Percentiles rank a stretch among this genome's conserved stretches.
These are phyloP conservation scores for Latrodectus elegans DNA, from an alignment of 2,888 invertebrate genomes.

Conservation along the genomic window DNA sequence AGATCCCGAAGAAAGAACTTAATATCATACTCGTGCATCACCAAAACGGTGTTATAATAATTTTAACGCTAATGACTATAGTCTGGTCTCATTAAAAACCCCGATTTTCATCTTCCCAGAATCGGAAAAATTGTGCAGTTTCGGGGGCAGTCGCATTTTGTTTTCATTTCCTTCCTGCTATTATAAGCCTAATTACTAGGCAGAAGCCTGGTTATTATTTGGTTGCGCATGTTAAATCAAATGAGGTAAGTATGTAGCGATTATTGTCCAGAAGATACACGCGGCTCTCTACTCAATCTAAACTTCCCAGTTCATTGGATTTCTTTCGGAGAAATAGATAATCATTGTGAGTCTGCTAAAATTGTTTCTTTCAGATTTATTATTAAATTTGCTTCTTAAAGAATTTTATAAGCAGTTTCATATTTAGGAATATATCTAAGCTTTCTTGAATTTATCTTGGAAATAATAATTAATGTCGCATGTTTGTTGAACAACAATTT, in stretches of 20 bases:
- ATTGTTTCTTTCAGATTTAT: too few relatives aligned
- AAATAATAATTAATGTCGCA: too few relatives aligned
- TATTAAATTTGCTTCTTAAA: too few relatives aligned
- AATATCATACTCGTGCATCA: slow-evolving; percentile 26
- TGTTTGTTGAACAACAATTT: too few relatives aligned
- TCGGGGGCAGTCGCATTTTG: slow-evolving; percentile 8
- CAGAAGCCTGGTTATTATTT: slow-evolving; percentile 21
- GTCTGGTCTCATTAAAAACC: slow-evolving; percentile 32
- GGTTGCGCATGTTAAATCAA: slow-evolving; percentile 19
- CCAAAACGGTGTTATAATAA: slow-evolving; percentile 31
- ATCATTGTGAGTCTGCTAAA: too few relatives aligned
- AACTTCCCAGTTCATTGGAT: too few relatives aligned
- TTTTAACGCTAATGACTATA: slow-evolving; percentile 33
- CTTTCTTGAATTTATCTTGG: too few relatives aligned
- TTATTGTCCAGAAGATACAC: too few relatives aligned
- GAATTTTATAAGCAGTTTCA: too few relatives aligned
- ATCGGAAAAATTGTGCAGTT: slow-evolving; percentile 18
- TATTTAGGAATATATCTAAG: too few relatives aligned
- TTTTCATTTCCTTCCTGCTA: slow-evolving; percentile 23
- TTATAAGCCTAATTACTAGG: slow-evolving; percentile 31
- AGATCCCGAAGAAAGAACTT: slow-evolving; percentile 7
- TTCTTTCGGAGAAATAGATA: too few relatives aligned
- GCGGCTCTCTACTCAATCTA: too few relatives aligned
- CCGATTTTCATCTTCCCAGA: background rate
- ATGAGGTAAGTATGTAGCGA: background rate